These are phyloP conservation scores for Nannoperca obscura DNA, from an alignment of 2,797 vertebrate genomes.

Conservation along the genomic window DNA sequence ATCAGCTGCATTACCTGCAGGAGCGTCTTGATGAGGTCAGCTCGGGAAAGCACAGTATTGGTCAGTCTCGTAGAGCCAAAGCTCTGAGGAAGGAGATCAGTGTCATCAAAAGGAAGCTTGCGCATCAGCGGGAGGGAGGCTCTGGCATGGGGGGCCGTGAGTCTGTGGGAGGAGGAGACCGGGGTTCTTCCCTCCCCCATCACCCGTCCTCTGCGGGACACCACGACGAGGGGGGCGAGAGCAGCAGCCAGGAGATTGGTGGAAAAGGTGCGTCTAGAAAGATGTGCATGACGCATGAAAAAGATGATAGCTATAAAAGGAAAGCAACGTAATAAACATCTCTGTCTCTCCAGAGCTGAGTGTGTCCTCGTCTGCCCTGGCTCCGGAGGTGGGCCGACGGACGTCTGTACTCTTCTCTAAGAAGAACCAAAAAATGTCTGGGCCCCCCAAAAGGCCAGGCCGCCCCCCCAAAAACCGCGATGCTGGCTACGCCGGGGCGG, in stretches of 20 bases:
- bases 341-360: conserved; percentile 85
- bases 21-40: conserved; percentile 92
- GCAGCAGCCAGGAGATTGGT: conserved; percentile 97
- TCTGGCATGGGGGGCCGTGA: conserved; percentile 87
- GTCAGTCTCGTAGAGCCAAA: conserved; percentile 94
- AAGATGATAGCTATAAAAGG: neutral
- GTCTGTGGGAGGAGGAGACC: conserved; percentile 83
- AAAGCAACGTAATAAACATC: neutral
- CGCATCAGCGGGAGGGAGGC: conserved; percentile 91
- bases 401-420: conserved; percentile 99
- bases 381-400: conserved; percentile 96
- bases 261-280: conserved; percentile 89
- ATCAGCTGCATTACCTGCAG: conserved; percentile 94
- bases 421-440: conserved; percentile 96
- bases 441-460: conserved; percentile 96
- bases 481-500: conserved; percentile 83
- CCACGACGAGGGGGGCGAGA: conserved; percentile 96
- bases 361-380: conserved; percentile 91
- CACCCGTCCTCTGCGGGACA: conserved; percentile 87
- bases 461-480: conserved; percentile 98
- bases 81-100: conserved; percentile 98
- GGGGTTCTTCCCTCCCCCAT: conserved; percentile 81
- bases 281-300: neutral
- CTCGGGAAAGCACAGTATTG: conserved; percentile 93
- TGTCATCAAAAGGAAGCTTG: conserved; percentile 93